These are phyloP conservation scores for Drosophila tripunctata DNA, from an alignment of 2,888 invertebrate species.

Conservation along the genomic window DNA sequence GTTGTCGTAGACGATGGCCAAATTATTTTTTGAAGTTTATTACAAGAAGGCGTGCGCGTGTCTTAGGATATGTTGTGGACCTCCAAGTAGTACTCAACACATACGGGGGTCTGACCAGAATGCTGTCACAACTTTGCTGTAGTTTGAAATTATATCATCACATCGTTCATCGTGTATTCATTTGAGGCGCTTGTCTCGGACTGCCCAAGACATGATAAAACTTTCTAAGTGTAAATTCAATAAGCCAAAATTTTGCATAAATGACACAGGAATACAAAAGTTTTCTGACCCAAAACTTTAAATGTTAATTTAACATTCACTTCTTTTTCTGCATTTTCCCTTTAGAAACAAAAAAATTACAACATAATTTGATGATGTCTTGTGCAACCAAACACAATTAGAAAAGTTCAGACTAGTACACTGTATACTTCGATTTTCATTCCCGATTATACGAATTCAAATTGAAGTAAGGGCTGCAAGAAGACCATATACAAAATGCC, in stretches of 20 bases:
- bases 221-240: conserved; percentile 63
- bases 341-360: conserved; percentile 9
- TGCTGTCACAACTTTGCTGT: conserved; percentile 45
- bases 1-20: conserved; percentile 71
- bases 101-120: conserved; percentile 54
- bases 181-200: conserved; percentile 51
- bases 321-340: conserved; percentile 1
- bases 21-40: conserved; percentile 78
- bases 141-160: conserved; percentile 43
- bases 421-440: no score
- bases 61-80: conserved; percentile 40
- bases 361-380: not conserved
- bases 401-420: no score
- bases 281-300: conserved; percentile 38
- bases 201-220: conserved; percentile 47
- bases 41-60: conserved; percentile 52
- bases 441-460: no score
- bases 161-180: conserved; percentile 37
- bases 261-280: conserved; percentile 37
- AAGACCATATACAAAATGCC: no score
- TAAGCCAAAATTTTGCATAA: conserved; percentile 69
- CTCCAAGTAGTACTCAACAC: conserved; percentile 15
- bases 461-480: no score
- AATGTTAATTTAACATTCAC: conserved; percentile 64
- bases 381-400: no score